These are phyloP conservation scores for Disparrhopalites patrizii DNA, from an alignment of 2,888 invertebrate genomes.

Conservation along the genomic window DNA sequence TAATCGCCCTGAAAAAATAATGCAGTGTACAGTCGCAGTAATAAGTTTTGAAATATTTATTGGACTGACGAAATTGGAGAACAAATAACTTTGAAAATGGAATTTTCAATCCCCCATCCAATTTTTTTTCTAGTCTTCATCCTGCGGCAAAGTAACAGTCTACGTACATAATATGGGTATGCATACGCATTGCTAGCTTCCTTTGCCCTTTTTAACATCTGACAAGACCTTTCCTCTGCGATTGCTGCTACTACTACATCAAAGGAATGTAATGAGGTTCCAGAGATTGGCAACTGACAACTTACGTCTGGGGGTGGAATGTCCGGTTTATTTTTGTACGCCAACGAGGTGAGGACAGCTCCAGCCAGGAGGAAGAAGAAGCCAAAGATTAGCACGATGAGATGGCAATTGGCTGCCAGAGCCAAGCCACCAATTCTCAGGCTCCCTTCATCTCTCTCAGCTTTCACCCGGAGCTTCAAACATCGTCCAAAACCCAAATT, in stretches of 20 bases:
- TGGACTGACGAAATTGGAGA: background rate
- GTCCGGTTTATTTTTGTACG: slow-evolving; percentile 40
- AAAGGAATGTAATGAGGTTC: too few species aligned
- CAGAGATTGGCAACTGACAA: too few species aligned
- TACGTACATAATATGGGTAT: background rate
- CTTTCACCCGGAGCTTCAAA: slow-evolving; percentile 38
- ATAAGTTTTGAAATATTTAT: background rate
- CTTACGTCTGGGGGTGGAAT: slow-evolving; percentile 1
- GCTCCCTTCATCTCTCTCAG: slow-evolving; percentile 44
- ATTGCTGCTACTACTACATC: too few species aligned
- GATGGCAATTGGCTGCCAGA: slow-evolving; percentile 43
- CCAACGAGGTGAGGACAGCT: slow-evolving; percentile 39
- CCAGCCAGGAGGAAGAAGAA: slow-evolving; percentile 47
- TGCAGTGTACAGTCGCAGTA: too few species aligned
- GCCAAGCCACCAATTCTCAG: slow-evolving; percentile 42
- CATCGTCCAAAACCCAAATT: slow-evolving; percentile 45
- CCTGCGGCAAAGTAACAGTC: background rate
- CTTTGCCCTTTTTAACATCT: too few species aligned
- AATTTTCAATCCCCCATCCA: background rate
- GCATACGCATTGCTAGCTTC: too few species aligned
- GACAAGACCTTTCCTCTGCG: too few species aligned
- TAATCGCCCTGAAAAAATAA: too few species aligned
- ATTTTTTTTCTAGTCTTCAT: background rate
- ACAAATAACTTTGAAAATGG: background rate
- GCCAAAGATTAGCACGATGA: slow-evolving; percentile 44